Evolutionary conservation across 2,113 vertebrate species (phyloP).

Genomic region (Lycaon pictus): DNA sequence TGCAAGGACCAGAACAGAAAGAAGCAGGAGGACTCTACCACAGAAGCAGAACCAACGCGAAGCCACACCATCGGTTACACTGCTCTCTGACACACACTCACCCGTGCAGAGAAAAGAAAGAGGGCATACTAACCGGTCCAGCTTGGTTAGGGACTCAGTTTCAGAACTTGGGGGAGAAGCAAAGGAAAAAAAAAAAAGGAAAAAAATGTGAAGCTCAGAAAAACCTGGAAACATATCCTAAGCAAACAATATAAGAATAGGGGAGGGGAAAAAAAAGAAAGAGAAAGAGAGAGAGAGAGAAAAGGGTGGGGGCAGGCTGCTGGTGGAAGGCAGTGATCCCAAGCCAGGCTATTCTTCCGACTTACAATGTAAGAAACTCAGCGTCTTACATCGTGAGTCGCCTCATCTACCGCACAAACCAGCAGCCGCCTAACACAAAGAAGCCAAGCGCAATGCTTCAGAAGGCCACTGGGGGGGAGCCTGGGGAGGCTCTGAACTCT

Average conservation of each 20-base stretch:
- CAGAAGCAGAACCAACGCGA: constrained; percentile 80
- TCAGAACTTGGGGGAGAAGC: constrained; percentile 99
- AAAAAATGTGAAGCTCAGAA: constrained; percentile 90
- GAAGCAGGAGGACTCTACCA: constrained; percentile 83
- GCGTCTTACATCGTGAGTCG: constrained; percentile 66
- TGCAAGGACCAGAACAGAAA: constrained; percentile 87
- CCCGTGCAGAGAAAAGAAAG: constrained; percentile 94
- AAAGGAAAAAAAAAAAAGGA: constrained; percentile 88
- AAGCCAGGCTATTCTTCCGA: constrained; percentile 58
- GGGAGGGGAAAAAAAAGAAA: constrained; percentile 54
- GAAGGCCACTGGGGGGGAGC: constrained; percentile 69
- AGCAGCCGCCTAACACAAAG: constrained; percentile 78
- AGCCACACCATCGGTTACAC: constrained; percentile 83
- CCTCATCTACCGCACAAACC: constrained; percentile 63
- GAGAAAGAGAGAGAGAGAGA: constrained; percentile 47
- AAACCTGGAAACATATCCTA: constrained; percentile 89
- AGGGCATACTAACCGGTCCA: constrained; percentile 99
- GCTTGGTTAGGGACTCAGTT: constrained; percentile 99
- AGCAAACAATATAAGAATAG: constrained; percentile 86
- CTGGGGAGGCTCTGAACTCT: constrained; percentile 39
- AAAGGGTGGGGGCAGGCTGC: constrained; percentile 55
- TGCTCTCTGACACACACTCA: constrained; percentile 88
- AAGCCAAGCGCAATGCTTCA: constrained; percentile 82
- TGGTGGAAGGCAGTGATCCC: constrained; percentile 37
- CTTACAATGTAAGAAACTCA: constrained; percentile 76